Percentiles rank a stretch among this genome's conserved stretches.
Evolutionary conservation across 2,797 vertebrate genomes (phyloP).

Genomic region (Danionella dracula): DNA sequence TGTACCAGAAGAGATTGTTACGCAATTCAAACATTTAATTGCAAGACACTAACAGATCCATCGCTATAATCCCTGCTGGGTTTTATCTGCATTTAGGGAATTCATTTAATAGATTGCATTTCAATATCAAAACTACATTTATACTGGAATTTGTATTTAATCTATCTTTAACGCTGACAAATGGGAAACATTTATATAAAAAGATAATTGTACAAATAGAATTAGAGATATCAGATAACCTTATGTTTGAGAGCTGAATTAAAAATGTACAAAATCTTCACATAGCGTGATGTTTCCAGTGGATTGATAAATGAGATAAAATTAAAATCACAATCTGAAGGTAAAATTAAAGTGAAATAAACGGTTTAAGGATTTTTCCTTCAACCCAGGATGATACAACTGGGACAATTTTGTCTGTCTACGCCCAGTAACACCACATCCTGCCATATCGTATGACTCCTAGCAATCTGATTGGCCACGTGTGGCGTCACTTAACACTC

Average conservation of each 20-base stretch:
- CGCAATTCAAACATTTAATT: not conserved
- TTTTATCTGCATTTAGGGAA: not conserved
- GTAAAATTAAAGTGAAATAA: too few species aligned
- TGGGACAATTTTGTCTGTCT: not conserved
- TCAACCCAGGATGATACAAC: not conserved
- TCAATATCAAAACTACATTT: not conserved
- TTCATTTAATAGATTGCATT: not conserved
- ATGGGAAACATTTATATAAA: not conserved
- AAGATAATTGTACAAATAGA: slow-evolving; percentile 10
- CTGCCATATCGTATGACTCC: not conserved
- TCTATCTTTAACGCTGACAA: not conserved
- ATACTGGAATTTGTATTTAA: too few species aligned
- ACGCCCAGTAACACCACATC: not conserved
- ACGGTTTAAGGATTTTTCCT: too few species aligned
- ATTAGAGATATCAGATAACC: not conserved
- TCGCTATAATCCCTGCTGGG: not conserved
- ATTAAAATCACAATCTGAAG: too few species aligned
- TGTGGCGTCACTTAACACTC: not conserved
- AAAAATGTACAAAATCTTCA: not conserved
- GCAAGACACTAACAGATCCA: not conserved
- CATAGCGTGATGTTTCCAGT: too few species aligned
- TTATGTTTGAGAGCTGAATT: not conserved
- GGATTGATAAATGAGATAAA: too few species aligned
- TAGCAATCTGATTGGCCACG: slow-evolving; percentile 13
- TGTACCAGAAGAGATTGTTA: not conserved